A percentile compares a stretch with the other conserved stretches of the same genome.
Conservation (phyloP, 2,888 invertebrate genomes). For the Chromoteleia sp. region DNA sequence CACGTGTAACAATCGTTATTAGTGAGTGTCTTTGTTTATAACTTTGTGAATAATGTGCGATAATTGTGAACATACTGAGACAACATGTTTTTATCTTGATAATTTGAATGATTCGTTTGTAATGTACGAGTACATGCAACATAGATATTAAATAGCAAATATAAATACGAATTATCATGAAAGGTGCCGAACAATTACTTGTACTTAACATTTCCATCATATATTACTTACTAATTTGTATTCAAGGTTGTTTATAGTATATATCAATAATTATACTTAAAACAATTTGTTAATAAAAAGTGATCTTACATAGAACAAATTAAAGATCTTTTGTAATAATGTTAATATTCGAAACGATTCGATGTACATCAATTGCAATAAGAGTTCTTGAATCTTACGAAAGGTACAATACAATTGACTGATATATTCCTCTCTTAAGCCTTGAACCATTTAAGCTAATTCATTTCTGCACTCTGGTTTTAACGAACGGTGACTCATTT, state of each 20-base stretch:
- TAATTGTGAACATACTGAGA: background rate
- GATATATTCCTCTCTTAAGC: conserved; percentile 30
- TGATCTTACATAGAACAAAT: background rate
- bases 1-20: no score
- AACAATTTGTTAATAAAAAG: background rate
- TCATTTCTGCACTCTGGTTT: conserved; percentile 34
- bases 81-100: conserved; percentile 25
- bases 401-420: conserved; percentile 41
- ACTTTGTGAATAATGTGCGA: conserved; percentile 10
- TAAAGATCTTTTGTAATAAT: background rate
- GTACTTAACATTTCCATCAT: background rate
- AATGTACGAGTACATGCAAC: conserved; percentile 6
- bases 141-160: conserved; percentile 8
- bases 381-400: conserved; percentile 51
- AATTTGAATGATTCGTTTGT: conserved; percentile 26
- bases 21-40: background rate
- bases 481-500: conserved; percentile 55
- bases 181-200: conserved; percentile 9
- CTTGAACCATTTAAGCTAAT: conserved; percentile 62
- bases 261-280: background rate
- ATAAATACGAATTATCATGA: conserved; percentile 13
- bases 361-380: conserved; percentile 14
- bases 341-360: background rate
- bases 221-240: conserved; percentile 13
- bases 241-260: background rate